Evolutionary conservation across 2,797 vertebrate genomes (phyloP).

Genomic region (Mycteria americana): DNA sequence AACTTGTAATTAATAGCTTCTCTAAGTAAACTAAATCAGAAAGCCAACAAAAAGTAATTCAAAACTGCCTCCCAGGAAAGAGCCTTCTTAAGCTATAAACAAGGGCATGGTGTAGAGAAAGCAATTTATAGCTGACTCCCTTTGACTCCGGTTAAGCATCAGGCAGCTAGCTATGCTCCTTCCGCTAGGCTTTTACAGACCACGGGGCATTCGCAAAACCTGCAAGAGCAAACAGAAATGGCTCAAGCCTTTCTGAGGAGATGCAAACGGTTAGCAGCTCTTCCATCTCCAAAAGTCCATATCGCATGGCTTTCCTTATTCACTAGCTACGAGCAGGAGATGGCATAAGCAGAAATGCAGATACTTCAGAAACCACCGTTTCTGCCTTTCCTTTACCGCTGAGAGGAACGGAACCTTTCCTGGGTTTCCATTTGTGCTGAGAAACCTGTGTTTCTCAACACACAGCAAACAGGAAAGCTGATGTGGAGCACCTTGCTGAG

Average conservation of each 20-base stretch:
- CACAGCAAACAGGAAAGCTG: not conserved
- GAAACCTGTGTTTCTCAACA: not conserved
- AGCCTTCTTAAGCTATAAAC: not conserved
- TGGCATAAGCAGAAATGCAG: not conserved
- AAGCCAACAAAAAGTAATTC: constrained; percentile 11
- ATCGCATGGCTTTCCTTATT: fast-evolving
- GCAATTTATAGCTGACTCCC: not conserved
- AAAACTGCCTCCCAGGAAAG: not conserved
- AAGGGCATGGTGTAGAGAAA: not conserved
- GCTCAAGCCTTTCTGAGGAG: not conserved
- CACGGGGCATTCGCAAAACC: not conserved
- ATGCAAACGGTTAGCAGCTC: not conserved
- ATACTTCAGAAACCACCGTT: not conserved
- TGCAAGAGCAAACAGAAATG: not conserved
- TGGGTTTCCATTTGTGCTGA: not conserved
- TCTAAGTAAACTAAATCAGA: not conserved
- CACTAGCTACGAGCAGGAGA: not conserved
- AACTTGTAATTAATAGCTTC: not conserved
- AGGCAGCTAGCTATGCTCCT: not conserved
- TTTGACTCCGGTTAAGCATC: not conserved
- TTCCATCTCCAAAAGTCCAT: not conserved
- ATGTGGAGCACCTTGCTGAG: not conserved
- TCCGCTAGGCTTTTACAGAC: not conserved
- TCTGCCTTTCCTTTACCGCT: not conserved
- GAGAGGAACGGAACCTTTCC: not conserved